Conservation (phyloP, 2,113 vertebrate genomes). For the Gymnorhina tibicen region DNA sequence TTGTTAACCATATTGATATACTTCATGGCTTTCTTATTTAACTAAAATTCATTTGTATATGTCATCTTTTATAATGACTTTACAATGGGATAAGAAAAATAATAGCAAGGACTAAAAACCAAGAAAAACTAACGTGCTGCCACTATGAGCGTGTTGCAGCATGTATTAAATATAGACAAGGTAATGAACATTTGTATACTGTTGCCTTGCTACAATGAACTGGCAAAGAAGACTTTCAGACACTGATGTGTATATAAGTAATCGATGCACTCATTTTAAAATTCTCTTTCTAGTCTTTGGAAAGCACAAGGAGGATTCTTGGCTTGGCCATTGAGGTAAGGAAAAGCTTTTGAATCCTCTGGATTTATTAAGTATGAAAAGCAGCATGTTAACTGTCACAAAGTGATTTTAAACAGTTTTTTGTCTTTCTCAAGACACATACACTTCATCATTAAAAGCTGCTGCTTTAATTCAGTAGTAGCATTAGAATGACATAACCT, state of each 20-base stretch:
- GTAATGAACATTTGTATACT: neutral
- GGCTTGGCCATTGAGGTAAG: conserved; percentile 93
- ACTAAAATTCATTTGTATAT: neutral
- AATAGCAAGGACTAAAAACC: neutral
- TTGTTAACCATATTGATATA: neutral
- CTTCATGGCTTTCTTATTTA: neutral
- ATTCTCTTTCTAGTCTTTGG: conserved; percentile 84
- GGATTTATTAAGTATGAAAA: neutral
- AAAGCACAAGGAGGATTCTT: conserved; percentile 95
- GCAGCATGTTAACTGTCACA: neutral
- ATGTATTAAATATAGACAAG: neutral
- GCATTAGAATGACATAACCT: neutral
- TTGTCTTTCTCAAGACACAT: neutral
- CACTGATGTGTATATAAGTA: neutral
- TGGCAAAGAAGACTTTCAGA: neutral
- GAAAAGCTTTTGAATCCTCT: neutral
- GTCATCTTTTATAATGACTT: neutral
- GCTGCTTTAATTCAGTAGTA: neutral
- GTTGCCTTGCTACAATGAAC: neutral
- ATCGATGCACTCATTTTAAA: neutral
- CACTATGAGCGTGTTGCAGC: neutral
- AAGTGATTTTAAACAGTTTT: neutral
- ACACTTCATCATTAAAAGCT: neutral
- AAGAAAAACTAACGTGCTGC: neutral
- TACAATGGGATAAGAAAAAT: neutral